phyloP scores from a whole-genome alignment of 2,888 invertebrate species.

The Tachina lurida region DNA sequence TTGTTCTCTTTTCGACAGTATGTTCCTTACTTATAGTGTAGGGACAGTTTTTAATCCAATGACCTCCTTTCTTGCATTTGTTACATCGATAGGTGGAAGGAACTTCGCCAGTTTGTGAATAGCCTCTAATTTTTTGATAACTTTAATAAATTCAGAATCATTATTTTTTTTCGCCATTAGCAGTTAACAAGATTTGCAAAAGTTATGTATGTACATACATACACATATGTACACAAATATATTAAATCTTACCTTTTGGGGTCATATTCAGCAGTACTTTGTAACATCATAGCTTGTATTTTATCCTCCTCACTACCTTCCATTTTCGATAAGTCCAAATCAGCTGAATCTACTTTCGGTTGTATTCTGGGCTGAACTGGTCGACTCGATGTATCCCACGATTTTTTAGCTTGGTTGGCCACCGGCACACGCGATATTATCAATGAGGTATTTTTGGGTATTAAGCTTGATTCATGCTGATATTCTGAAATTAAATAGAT shows the following conservation, averaged over 20 bases:
- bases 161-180: background rate
- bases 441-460: conserved; percentile 98
- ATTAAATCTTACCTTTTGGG: conserved; percentile 92
- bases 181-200: background rate
- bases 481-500: conserved; percentile 87
- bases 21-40: conserved; percentile 84
- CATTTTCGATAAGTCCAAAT: conserved; percentile 93
- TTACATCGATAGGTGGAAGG: conserved; percentile 96
- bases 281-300: conserved; percentile 98
- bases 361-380: conserved; percentile 83
- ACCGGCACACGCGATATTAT: conserved; percentile 96
- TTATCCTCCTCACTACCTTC: conserved; percentile 98
- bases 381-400: conserved; percentile 86
- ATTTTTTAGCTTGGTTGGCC: conserved; percentile 89
- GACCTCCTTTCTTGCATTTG: conserved; percentile 96
- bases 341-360: conserved; percentile 84
- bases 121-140: conserved; percentile 94
- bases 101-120: conserved; percentile 94
- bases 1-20: conserved; percentile 94
- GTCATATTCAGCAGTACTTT: conserved; percentile 98
- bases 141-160: conserved; percentile 83
- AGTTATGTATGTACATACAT: background rate
- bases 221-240: background rate
- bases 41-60: conserved; percentile 99
- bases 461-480: conserved; percentile 93